Conservation (phyloP, 1,140 invertebrate species). For the Monochamus saltuarius region DNA sequence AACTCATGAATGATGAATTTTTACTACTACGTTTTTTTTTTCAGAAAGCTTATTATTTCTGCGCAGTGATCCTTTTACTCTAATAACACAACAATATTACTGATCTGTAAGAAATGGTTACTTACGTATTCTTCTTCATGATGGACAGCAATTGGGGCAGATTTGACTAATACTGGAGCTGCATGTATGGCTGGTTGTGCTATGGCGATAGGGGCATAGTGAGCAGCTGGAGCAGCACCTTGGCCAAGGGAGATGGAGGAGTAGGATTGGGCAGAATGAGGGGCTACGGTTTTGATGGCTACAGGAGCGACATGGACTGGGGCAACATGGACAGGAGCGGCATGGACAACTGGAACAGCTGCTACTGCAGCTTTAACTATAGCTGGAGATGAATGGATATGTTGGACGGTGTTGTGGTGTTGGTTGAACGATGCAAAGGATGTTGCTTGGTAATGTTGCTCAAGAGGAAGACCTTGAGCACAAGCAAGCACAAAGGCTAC, state of each 20-base stretch:
- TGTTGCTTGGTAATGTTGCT: conserved; percentile 26
- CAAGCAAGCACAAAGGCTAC: conserved; percentile 6
- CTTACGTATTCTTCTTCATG: conserved; percentile 28
- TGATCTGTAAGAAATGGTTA: background rate
- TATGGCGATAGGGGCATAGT: conserved; percentile 22
- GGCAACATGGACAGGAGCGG: conserved; percentile 51
- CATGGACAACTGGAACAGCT: conserved; percentile 48
- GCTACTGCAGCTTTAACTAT: conserved; percentile 55
- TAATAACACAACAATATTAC: too few relatives aligned
- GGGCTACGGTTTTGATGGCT: background rate
- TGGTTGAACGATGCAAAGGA: conserved; percentile 26
- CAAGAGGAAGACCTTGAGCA: conserved; percentile 27
- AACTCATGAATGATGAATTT: too few relatives aligned
- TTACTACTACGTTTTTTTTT: too few relatives aligned
- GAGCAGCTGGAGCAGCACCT: conserved; percentile 7
- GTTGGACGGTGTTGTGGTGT: conserved; percentile 43
- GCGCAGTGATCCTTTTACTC: too few relatives aligned
- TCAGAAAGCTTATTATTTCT: too few relatives aligned
- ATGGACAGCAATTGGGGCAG: conserved; percentile 31
- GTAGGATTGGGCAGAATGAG: background rate
- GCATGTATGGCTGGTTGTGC: conserved; percentile 27
- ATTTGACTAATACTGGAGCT: conserved; percentile 36
- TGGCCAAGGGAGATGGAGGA: background rate
- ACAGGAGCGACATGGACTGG: conserved; percentile 7
- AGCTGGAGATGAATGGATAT: conserved; percentile 52